These are phyloP conservation scores for Harpagifer antarcticus DNA, from an alignment of 2,797 vertebrate species.

Conservation along the genomic window DNA sequence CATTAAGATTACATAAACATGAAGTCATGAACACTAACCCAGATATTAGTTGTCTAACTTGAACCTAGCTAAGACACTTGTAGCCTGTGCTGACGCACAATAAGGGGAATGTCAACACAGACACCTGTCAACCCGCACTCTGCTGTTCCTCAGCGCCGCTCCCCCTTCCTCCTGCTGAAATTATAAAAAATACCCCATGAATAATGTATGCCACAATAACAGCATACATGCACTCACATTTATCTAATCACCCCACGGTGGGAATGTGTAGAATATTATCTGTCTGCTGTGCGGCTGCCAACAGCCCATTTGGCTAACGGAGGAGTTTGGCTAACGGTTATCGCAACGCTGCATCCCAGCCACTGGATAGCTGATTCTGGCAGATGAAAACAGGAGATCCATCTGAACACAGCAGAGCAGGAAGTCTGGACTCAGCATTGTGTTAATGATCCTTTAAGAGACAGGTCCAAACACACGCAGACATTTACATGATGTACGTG, in stretches of 20 bases:
- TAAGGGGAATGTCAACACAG: too few species aligned
- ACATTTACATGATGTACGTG: neutral
- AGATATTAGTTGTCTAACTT: too few species aligned
- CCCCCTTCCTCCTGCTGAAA: too few species aligned
- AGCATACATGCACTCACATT: constrained; percentile 59
- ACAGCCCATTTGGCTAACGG: constrained; percentile 69
- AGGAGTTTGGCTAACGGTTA: constrained; percentile 64
- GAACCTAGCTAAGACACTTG: too few species aligned
- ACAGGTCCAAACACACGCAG: constrained; percentile 5
- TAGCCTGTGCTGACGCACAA: too few species aligned
- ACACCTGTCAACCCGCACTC: too few species aligned
- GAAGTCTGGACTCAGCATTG: constrained; percentile 37
- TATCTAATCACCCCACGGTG: constrained; percentile 64
- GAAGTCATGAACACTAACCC: too few species aligned
- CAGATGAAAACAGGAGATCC: constrained; percentile 52
- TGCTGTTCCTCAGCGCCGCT: too few species aligned
- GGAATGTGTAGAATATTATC: constrained; percentile 72
- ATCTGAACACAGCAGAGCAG: constrained; percentile 42
- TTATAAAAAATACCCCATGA: too few species aligned
- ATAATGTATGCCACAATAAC: constrained; percentile 74
- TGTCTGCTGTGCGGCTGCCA: constrained; percentile 65
- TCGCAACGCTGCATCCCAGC: constrained; percentile 64
- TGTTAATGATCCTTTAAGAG: constrained; percentile 38
- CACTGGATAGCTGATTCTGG: constrained; percentile 54
- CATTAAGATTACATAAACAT: too few species aligned